Evolutionary conservation across 2,797 vertebrate species (phyloP).

Genomic region (Lutjanus argentimaculatus): DNA sequence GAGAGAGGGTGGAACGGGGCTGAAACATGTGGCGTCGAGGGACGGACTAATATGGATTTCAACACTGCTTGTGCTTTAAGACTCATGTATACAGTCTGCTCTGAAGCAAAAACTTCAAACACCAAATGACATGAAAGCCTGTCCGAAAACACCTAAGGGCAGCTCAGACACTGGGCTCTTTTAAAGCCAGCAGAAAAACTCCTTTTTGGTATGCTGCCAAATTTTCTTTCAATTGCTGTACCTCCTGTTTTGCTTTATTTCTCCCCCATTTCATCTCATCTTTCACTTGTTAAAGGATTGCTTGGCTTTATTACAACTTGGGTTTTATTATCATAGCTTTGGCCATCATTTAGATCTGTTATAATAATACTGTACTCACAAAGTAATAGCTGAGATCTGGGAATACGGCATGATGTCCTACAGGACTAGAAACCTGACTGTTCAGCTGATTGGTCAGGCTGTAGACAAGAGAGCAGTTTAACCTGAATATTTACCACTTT

Average conservation of each 20-base stretch:
- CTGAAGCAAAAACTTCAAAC: constrained; percentile 47
- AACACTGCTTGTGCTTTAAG: constrained; percentile 23
- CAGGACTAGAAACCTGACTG: neutral
- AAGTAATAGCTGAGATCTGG: neutral
- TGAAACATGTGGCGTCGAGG: constrained; percentile 45
- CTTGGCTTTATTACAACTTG: neutral
- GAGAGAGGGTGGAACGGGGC: constrained; percentile 31
- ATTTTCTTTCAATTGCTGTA: constrained; percentile 6
- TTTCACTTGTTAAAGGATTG: constrained; percentile 20
- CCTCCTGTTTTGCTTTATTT: constrained; percentile 12
- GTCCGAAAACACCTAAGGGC: constrained; percentile 44
- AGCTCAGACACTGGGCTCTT: constrained; percentile 20
- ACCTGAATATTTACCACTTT: neutral
- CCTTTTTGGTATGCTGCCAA: constrained; percentile 27
- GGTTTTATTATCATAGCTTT: neutral
- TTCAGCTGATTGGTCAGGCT: neutral
- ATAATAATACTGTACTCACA: neutral
- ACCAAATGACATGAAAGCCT: constrained; percentile 45
- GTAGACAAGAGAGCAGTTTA: neutral
- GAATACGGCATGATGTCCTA: neutral
- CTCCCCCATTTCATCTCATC: neutral
- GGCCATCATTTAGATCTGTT: neutral
- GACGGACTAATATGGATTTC: constrained; percentile 40
- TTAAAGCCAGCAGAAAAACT: constrained; percentile 17
- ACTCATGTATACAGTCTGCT: constrained; percentile 21